phyloP scores from a whole-genome alignment of 2,797 vertebrate species.

The Myotis pilosus region DNA sequence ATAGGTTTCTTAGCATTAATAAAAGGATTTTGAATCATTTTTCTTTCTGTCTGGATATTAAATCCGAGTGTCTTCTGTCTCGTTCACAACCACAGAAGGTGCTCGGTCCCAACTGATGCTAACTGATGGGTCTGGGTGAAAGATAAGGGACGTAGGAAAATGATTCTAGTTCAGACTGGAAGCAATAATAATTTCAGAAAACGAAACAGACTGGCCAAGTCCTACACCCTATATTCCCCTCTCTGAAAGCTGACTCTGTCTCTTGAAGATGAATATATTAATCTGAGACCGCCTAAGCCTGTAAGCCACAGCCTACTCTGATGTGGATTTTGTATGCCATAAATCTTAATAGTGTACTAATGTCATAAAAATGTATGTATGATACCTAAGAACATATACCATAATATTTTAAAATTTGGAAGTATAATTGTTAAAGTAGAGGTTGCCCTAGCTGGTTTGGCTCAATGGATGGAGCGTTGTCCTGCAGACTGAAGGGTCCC shows the following conservation, averaged over 20 bases:
- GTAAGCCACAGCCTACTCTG: background rate
- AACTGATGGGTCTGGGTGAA: background rate
- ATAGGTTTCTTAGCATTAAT: background rate
- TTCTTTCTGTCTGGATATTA: background rate
- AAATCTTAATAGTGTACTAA: background rate
- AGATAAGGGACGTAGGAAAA: slow-evolving; percentile 2
- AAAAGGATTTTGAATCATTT: slow-evolving; percentile 18
- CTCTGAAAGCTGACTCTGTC: background rate
- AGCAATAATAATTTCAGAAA: slow-evolving; percentile 7
- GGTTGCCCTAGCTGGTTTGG: too few relatives aligned
- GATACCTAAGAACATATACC: background rate
- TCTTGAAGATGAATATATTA: background rate
- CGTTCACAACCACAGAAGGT: background rate
- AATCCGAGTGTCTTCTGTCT: slow-evolving; percentile 7
- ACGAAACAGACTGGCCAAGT: background rate
- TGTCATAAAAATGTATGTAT: background rate
- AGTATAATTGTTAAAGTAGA: background rate
- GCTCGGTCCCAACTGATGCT: background rate
- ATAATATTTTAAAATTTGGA: background rate
- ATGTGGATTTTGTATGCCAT: background rate
- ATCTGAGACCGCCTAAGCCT: background rate
- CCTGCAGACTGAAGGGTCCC: too few relatives aligned
- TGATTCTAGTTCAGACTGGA: background rate
- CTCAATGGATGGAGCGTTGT: too few relatives aligned
- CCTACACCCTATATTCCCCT: background rate